Evolutionary conservation across 2,113 vertebrate species (phyloP), one percentile per base, ranked within the genome.

Genomic region (Cervus canadensis): DNA sequence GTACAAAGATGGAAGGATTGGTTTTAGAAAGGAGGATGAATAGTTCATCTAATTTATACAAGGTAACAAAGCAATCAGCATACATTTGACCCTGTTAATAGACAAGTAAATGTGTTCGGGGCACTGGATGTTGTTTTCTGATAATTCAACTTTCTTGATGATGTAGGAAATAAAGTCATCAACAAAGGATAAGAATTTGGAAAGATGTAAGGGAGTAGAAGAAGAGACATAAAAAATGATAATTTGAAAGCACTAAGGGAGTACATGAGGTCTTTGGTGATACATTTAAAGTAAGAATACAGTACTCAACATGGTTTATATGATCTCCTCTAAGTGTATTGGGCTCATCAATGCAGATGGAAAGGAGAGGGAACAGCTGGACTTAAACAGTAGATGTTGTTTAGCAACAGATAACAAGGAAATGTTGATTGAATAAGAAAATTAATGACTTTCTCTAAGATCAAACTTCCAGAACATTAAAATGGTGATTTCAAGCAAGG

Each of bases 61-160:
- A 71, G 10, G 9, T 23, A 71, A 71, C 19, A 71, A 23, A 12
- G n/a, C 23, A 71, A 71, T 40, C 67, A 40, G 19, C 67, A 3
- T 71, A 23, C 23, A 40, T 71, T 40, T 71, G n/a, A 23, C n/a
- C 67, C n/a, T 71, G n/a, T 71, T 71, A 40, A 71, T 23, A 40
- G 5, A 71, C 0, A 1, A 71, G 67, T 71, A 71, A 71, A 71
- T 71, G 2, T 71, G n/a, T 5, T 23, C 0, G 0, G n/a, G 67
- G n/a, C 19, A 12, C 19, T 71, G 19, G 67, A 40, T 71, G n/a
- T 36, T 71, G 19, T 23, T 71, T 71, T 71, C n/a, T 71, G 67
- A 56, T 56, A 21, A 56, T 56, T 56, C 54, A 56, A 40, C 67
- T 71, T 71, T 71, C 67, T 71, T 71, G 67, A 71, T 40, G 67